Evolutionary conservation across 2,113 vertebrate species (phyloP), one percentile per base, ranked within the genome.

Genomic region (Actinemys pallida): DNA sequence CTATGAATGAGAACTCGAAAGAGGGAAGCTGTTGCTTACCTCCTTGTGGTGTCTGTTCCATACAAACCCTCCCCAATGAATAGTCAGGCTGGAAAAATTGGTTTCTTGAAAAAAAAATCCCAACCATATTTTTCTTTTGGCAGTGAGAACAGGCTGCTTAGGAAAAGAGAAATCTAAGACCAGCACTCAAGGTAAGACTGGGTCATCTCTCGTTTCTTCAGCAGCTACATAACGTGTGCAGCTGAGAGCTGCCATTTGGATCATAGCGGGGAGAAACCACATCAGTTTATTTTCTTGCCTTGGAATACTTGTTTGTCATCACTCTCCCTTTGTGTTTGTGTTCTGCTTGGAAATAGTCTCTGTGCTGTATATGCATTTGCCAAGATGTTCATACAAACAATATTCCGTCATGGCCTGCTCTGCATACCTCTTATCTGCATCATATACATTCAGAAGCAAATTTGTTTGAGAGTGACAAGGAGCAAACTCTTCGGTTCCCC

Each of bases 301-400:
- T 91, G 92, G 88, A 97, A 96, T 96, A 96, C 93, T 97, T 97
- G 95, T 97, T 97, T 97, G 96, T 97, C 96, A 96, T 96, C 96
- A 87, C 96, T 96, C 94, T 81, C 80, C 65, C 90, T 96, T 97
- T 96, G 96, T 97, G 94, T 97, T 97, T 96, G 95, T 94, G 84
- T 96, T 96, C 94, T 94, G 84, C 95, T 97, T 96, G 93, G 88
- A 97, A 95, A 91, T 96, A 92, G 94, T 94, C 93, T 92, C 86
- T 1, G 20, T 69, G 88, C 95, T 92, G 92, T 91, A 95, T 97
- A 92, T 97, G 94, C 86, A 69, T 96, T 96, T 95, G 95, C 95
- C 96, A 96, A 95, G 95, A 95, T 96, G 92, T 97, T 92, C 95
- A 94, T 94, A 96, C 97, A 97, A 97, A 97, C 95, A 97, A 95